Conservation (phyloP, 1,140 invertebrate species). For the Caerostris extrusa region DNA sequence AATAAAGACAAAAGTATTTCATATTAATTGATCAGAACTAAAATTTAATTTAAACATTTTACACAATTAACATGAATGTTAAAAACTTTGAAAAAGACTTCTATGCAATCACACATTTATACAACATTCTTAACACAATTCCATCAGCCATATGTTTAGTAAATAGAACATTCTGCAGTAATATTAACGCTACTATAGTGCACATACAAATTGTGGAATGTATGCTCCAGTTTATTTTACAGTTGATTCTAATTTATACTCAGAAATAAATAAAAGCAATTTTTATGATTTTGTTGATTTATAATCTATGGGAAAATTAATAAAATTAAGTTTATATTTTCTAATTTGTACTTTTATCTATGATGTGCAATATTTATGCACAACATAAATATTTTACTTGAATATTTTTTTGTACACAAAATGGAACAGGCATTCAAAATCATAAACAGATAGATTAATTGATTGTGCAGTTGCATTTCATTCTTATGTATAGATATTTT, state of each 20-base stretch:
- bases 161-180: conserved; percentile 39
- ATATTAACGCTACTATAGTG: conserved; percentile 10
- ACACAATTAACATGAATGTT: conserved; percentile 76
- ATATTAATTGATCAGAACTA: conserved; percentile 64
- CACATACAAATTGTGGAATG: conserved; percentile 16
- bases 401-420: conserved; percentile 8
- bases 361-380: not conserved
- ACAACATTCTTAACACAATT: not conserved
- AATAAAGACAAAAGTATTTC: conserved; percentile 12
- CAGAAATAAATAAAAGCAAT: not conserved
- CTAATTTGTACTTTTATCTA: conserved; percentile 1
- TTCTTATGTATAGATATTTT: not conserved
- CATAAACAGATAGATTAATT: not conserved
- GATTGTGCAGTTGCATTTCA: conserved; percentile 35
- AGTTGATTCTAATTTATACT: not conserved
- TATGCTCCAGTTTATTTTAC: conserved; percentile 11
- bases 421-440: conserved; percentile 26
- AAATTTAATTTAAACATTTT: conserved; percentile 77
- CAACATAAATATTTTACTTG: not conserved
- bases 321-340: not conserved
- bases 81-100: conserved; percentile 66
- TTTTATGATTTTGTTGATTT: too few species aligned
- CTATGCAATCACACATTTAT: conserved; percentile 4
- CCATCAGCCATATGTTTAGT: conserved; percentile 11
- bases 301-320: too few species aligned